A percentile compares a stretch with the other conserved stretches of the same genome.
Conservation (phyloP, 1,140 invertebrate genomes). For the Trichogramma pretiosum region DNA sequence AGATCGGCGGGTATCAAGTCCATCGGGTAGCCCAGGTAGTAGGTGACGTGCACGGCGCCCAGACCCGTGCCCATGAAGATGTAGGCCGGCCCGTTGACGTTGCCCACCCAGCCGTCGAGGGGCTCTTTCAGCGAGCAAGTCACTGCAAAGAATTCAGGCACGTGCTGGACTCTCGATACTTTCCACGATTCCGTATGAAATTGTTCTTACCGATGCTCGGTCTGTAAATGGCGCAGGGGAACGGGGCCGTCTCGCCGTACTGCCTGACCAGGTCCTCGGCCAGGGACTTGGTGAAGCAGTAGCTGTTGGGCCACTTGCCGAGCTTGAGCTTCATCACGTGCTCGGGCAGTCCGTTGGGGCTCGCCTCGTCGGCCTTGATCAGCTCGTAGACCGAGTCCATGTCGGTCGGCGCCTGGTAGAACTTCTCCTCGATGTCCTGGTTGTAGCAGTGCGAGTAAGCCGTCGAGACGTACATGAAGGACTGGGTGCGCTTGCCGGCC, state of each 20-base stretch:
- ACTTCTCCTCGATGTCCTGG: constrained; percentile 45
- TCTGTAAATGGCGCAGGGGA: constrained; percentile 52
- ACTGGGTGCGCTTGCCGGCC: constrained; percentile 45
- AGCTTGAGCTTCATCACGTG: constrained; percentile 34
- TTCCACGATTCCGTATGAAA: too few species aligned
- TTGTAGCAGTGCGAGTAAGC: constrained; percentile 37
- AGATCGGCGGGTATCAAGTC: constrained; percentile 77
- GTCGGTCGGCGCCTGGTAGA: constrained; percentile 38
- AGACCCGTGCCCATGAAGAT: constrained; percentile 46
- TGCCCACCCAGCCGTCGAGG: constrained; percentile 63
- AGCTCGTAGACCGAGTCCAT: constrained; percentile 39
- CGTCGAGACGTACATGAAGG: constrained; percentile 25
- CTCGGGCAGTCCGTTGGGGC: constrained; percentile 18
- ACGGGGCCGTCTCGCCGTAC: constrained; percentile 36
- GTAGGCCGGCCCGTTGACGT: constrained; percentile 61
- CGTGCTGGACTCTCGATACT: too few species aligned
- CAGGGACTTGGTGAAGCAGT: constrained; percentile 51
- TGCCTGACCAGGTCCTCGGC: constrained; percentile 49
- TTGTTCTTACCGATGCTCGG: constrained; percentile 48
- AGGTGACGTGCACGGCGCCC: constrained; percentile 58
- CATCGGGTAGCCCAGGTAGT: constrained; percentile 14
- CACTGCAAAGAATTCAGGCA: constrained; percentile 2
- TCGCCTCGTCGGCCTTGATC: constrained; percentile 23
- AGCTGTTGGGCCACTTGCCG: constrained; percentile 49
- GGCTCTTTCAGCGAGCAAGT: constrained; percentile 55